These are phyloP conservation scores for Picathartes gymnocephalus DNA, from an alignment of 2,113 vertebrate species.

Conservation along the genomic window DNA sequence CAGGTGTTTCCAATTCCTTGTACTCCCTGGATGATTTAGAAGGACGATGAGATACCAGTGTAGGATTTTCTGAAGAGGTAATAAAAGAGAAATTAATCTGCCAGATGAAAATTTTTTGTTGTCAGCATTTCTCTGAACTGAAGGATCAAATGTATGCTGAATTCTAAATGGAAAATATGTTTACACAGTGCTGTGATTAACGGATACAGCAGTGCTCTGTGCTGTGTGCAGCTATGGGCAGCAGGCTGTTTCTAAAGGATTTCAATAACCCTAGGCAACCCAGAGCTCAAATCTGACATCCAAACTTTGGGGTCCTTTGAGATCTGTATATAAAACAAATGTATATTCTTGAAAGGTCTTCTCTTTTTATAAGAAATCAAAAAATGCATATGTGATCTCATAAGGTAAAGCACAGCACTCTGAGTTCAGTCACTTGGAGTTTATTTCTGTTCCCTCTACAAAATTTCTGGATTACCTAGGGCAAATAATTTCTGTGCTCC, in stretches of 20 bases:
- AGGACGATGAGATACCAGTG: background rate
- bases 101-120: background rate
- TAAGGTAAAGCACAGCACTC: background rate
- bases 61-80: background rate
- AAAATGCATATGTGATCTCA: background rate
- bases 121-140: background rate
- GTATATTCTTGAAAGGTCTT: background rate
- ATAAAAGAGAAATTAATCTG: background rate
- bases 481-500: background rate
- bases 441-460: background rate
- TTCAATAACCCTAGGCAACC: background rate
- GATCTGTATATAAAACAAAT: background rate
- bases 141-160: background rate
- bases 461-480: background rate
- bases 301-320: background rate
- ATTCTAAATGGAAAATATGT: background rate
- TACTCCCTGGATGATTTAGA: background rate
- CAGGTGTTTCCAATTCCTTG: background rate
- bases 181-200: background rate
- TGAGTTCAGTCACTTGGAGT: background rate
- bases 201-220: background rate
- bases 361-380: background rate
- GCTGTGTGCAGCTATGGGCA: background rate
- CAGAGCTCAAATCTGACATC: background rate
- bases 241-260: background rate